A percentile compares a stretch with the other conserved stretches of the same genome.
Conservation (phyloP, 1,140 invertebrate species). For the Conus betulinus region DNA sequence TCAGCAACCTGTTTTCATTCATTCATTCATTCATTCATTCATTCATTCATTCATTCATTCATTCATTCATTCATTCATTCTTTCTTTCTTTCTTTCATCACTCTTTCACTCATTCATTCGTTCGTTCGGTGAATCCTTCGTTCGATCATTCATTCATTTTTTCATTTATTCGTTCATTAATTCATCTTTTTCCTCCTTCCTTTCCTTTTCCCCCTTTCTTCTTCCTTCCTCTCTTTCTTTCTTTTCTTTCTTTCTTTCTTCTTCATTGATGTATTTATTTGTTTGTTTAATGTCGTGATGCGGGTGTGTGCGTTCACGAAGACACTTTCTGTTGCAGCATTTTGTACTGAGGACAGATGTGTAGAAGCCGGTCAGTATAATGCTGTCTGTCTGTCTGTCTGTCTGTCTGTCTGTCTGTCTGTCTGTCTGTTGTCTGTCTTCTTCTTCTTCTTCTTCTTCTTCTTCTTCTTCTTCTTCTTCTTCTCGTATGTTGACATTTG, state of each 20-base stretch:
- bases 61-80: no score
- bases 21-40: no score
- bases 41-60: no score
- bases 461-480: no score
- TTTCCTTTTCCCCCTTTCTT: not conserved
- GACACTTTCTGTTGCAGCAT: conserved; percentile 5
- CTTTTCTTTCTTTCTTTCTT: not conserved
- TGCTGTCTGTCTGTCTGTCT: not conserved
- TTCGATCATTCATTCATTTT: no score
- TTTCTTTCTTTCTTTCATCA: no score
- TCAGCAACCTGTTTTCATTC: no score
- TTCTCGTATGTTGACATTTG: no score
- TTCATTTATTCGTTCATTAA: no score
- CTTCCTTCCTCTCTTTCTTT: not conserved
- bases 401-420: not conserved
- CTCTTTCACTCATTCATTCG: no score
- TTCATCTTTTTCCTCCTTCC: not conserved
- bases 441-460: not conserved
- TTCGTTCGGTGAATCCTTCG: no score
- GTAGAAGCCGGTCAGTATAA: conserved; percentile 27
- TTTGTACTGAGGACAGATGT: conserved; percentile 22
- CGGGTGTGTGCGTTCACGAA: no score
- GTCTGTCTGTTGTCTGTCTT: not conserved
- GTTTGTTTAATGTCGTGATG: not conserved
- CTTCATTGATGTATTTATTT: not conserved